Percentiles rank a stretch among this genome's conserved stretches.
These are phyloP conservation scores for Cryptocephalus primarius DNA, from an alignment of 2,888 invertebrate species.

Conservation along the genomic window DNA sequence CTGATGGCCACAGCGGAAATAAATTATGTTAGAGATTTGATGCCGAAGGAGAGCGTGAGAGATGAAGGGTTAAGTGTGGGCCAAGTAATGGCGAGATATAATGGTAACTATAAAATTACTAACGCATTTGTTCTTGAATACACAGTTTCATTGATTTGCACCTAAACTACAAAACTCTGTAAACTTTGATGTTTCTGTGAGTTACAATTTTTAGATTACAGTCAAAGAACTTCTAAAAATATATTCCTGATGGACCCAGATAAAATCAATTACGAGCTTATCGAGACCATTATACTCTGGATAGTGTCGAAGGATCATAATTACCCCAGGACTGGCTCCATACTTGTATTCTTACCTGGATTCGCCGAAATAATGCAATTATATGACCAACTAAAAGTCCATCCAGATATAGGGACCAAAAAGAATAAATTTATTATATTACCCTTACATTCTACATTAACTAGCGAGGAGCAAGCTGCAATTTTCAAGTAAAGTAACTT, in stretches of 20 bases:
- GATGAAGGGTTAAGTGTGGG: slow-evolving; percentile 62
- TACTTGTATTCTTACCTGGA: slow-evolving; percentile 70
- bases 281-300: slow-evolving; percentile 59
- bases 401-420: slow-evolving; percentile 51
- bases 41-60: slow-evolving; percentile 48
- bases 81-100: slow-evolving; percentile 57
- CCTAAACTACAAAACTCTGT: not conserved
- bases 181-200: not conserved
- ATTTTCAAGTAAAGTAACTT: slow-evolving; percentile 45
- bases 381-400: slow-evolving; percentile 56
- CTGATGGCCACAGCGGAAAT: slow-evolving; percentile 46
- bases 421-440: slow-evolving; percentile 58
- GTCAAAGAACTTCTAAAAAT: slow-evolving; percentile 56
- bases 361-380: slow-evolving; percentile 65
- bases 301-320: slow-evolving; percentile 59
- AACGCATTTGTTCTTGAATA: not conserved
- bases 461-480: slow-evolving; percentile 71
- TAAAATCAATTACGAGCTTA: slow-evolving; percentile 66
- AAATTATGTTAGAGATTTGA: slow-evolving; percentile 29
- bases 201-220: slow-evolving; percentile 36
- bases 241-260: slow-evolving; percentile 67
- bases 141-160: not conserved
- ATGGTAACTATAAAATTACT: slow-evolving; percentile 30
- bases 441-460: slow-evolving; percentile 78
- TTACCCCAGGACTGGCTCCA: slow-evolving; percentile 61